Base-by-base conservation (phyloP, 1,140 invertebrate genomes). In the Drosophila auraria region DNA sequence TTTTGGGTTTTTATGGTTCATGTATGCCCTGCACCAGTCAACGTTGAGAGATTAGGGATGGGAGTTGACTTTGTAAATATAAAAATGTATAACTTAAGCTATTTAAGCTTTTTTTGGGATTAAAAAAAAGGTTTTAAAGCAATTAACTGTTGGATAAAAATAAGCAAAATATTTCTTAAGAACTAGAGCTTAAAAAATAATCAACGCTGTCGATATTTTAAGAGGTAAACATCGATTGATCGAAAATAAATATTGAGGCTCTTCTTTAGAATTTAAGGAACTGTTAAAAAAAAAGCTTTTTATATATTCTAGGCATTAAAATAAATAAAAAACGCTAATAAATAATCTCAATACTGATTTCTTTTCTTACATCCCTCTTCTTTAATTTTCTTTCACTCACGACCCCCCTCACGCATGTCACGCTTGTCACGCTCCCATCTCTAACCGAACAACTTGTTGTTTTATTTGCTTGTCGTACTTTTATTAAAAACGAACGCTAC, bases 401-500 rank as follows among this genome's bases (percentile, higher is more conserved):
- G 17, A 40, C 12, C 2, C 2, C 7, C 2, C 53, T 38, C 36
- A 38, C 36, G 36, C 12, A 4, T 5, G 0, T 17, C 12, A 0
- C 9, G 36, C 36, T 14, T 56, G 36, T 45, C 75, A 78, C 75
- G 51, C 36, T 45, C 44, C n/a, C 75, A 70, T 42, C 77, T 53
- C 69, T 47, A 44, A 14, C 27, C 47, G 15, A 33, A 61, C 84
- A 84, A 87, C 84, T 82, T 89, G 86, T 84, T 87, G 84, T 75
- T 89, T 89, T 89, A 89, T 89, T 89, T 90, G 84, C 83, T 90
- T 84, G 81, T 61, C 74, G 84, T 84, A 82, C 81, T 84, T 89
- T 89, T 89, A 89, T 89, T 89, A 89, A 89, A 89, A 89, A 86
- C 82, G 86, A 89, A 86, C 86, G 86, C 86, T 90, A 89, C 86